Evolutionary conservation across 2,888 invertebrate species (phyloP).

Genomic region (Leptogaster cylindrica): DNA sequence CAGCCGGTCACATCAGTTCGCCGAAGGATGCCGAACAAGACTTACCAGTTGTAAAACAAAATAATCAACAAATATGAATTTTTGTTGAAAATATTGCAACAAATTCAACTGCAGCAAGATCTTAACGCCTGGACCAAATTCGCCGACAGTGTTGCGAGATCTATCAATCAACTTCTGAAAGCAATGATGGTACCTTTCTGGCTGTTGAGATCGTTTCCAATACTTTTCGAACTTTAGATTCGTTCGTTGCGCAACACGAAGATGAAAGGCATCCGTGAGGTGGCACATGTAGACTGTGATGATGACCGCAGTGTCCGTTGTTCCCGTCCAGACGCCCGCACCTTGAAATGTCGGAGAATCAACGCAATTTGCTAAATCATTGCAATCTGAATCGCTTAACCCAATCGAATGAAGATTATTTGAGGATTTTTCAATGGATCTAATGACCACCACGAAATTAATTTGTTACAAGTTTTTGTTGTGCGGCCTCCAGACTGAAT

Average conservation of each 20-base stretch:
- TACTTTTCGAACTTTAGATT: slow-evolving; percentile 6
- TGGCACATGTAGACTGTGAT: background rate
- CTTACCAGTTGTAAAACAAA: slow-evolving; percentile 12
- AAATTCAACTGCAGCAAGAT: slow-evolving; percentile 7
- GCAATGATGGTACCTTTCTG: slow-evolving; percentile 12
- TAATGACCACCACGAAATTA: slow-evolving; percentile 31
- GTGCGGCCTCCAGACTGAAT: slow-evolving; percentile 10
- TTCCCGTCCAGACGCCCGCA: slow-evolving; percentile 9
- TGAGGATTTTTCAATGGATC: slow-evolving; percentile 15
- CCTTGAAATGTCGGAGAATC: background rate
- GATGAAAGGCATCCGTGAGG: slow-evolving; percentile 5
- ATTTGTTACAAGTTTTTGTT: slow-evolving; percentile 35
- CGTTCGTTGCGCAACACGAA: slow-evolving; percentile 26
- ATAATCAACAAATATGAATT: slow-evolving; percentile 23
- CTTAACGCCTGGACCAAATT: slow-evolving; percentile 3
- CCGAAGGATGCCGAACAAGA: slow-evolving; percentile 28
- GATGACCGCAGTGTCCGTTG: slow-evolving; percentile 9
- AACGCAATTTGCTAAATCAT: slow-evolving; percentile 18
- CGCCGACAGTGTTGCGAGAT: slow-evolving; percentile 12
- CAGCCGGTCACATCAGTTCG: background rate
- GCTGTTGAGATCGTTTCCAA: slow-evolving; percentile 23
- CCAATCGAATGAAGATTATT: slow-evolving; percentile 8
- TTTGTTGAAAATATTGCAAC: slow-evolving; percentile 12
- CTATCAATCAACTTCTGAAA: slow-evolving; percentile 39
- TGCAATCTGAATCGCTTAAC: slow-evolving; percentile 2